These are phyloP conservation scores for Sebastes flavidus DNA, from an alignment of 2,797 vertebrate genomes.

Conservation along the genomic window DNA sequence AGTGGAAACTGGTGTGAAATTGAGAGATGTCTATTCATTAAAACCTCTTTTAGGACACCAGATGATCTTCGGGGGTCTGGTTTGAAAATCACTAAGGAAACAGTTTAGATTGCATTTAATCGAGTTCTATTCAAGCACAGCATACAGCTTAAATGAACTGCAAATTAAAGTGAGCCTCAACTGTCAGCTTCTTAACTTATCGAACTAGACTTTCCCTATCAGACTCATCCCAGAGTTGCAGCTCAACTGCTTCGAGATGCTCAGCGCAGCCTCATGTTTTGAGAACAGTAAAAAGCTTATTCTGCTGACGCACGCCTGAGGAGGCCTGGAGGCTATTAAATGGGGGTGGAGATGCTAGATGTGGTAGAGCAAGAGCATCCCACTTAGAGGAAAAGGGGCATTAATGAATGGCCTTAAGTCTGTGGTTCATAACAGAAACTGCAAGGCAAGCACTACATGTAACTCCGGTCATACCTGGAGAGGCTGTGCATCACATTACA, in stretches of 20 bases:
- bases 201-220: background rate
- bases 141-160: background rate
- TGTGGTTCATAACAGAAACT: conserved; percentile 4
- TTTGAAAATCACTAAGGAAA: background rate
- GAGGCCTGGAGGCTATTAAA: conserved; percentile 38
- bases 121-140: background rate
- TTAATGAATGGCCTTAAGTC: conserved; percentile 19
- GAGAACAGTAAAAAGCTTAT: conserved; percentile 22
- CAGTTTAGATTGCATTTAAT: background rate
- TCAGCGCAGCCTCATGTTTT: background rate
- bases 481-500: background rate
- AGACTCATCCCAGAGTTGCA: background rate
- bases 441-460: background rate
- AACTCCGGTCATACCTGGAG: background rate
- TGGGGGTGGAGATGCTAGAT: background rate
- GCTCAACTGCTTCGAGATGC: background rate
- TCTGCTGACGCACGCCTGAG: conserved; percentile 57
- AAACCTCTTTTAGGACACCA: background rate
- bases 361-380: background rate
- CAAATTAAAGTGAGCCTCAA: background rate
- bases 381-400: conserved; percentile 6
- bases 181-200: background rate
- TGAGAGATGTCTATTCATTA: background rate
- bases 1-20: background rate
- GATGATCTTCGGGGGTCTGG: background rate